These are phyloP conservation scores for Okapia johnstoni DNA, from an alignment of 2,113 vertebrate species.

Conservation along the genomic window DNA sequence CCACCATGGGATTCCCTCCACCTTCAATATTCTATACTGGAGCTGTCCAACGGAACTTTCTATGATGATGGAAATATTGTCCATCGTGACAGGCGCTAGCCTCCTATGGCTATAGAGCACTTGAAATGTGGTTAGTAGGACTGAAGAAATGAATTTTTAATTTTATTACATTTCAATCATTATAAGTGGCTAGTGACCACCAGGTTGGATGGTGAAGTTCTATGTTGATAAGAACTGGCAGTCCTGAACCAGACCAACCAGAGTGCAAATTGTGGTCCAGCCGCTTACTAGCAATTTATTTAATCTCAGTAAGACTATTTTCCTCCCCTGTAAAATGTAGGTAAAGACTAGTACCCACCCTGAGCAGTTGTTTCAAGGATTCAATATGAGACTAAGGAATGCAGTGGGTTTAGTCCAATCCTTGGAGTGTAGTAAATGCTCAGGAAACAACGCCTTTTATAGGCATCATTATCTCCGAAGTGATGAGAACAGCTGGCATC, in stretches of 20 bases:
- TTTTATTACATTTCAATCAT: neutral
- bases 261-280: neutral
- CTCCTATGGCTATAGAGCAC: neutral
- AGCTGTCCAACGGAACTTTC: neutral
- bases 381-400: neutral
- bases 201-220: neutral
- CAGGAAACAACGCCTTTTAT: neutral
- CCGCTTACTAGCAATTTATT: neutral
- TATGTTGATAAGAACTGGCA: neutral
- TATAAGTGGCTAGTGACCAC: neutral
- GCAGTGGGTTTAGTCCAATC: neutral
- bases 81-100: neutral
- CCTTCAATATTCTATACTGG: neutral
- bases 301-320: neutral
- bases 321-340: neutral
- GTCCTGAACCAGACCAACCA: neutral
- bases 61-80: neutral
- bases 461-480: neutral
- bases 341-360: neutral
- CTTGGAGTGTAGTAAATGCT: constrained; percentile 16
- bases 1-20: neutral
- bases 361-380: neutral
- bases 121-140: neutral
- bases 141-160: neutral
- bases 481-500: neutral